Percentiles rank a stretch among this genome's conserved stretches.
phyloP scores from a whole-genome alignment of 2,113 vertebrate genomes.

The Stictonetta naevosa region DNA sequence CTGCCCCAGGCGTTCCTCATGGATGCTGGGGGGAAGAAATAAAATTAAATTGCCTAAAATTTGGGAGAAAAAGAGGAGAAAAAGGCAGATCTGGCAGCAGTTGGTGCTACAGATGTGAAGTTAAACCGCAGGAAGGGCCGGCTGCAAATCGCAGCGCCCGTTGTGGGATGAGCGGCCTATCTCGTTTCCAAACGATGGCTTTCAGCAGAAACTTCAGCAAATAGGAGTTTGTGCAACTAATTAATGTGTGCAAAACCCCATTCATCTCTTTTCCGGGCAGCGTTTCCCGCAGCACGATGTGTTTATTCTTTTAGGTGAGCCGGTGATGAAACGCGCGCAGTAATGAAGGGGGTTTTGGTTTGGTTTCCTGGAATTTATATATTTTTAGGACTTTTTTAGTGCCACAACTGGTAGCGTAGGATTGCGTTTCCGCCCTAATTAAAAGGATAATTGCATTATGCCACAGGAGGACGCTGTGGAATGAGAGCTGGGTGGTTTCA shows the following conservation, averaged over 20 bases:
- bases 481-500: neutral
- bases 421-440: neutral
- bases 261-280: neutral
- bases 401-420: rapidly evolving
- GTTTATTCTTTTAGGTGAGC: neutral
- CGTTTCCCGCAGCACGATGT: neutral
- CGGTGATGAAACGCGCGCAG: neutral
- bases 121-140: neutral
- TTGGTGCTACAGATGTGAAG: neutral
- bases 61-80: too few species aligned
- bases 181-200: rapidly evolving
- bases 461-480: constrained; percentile 54
- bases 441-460: neutral
- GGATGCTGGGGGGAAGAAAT: too few species aligned
- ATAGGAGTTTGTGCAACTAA: rapidly evolving
- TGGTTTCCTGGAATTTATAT: neutral
- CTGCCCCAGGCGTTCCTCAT: rapidly evolving
- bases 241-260: neutral
- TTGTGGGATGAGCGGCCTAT: rapidly evolving
- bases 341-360: neutral
- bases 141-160: rapidly evolving
- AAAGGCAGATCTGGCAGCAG: rapidly evolving
- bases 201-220: neutral
- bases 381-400: neutral
- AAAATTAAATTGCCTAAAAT: neutral